Percentiles rank a stretch among this genome's conserved stretches.
These are phyloP conservation scores for Drosophila nebulosa DNA, from an alignment of 1,140 invertebrate genomes.

Conservation along the genomic window DNA sequence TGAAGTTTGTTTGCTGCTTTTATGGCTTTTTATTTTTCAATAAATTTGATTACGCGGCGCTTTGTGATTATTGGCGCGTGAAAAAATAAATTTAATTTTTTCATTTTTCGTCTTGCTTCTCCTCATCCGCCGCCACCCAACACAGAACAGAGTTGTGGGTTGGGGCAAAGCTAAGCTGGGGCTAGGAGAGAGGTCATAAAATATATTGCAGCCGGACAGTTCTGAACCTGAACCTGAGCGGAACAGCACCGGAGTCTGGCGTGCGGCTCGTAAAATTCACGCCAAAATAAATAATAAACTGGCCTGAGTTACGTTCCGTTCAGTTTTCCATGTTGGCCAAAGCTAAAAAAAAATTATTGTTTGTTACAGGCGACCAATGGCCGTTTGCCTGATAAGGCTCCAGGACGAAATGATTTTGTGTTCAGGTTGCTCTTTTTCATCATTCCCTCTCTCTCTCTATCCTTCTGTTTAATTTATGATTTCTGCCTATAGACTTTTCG, in stretches of 20 bases:
- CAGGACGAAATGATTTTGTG: neutral
- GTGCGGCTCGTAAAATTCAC: constrained; percentile 66
- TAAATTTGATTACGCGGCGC: constrained; percentile 78
- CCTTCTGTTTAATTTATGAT: constrained; percentile 64
- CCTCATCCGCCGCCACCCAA: neutral
- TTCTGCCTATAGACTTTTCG: constrained; percentile 36
- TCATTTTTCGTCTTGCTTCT: neutral
- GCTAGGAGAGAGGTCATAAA: constrained; percentile 41
- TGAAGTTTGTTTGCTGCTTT: constrained; percentile 25
- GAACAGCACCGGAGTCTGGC: constrained; percentile 17
- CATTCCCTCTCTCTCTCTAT: neutral
- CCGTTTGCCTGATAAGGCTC: constrained; percentile 48
- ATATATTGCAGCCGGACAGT: constrained; percentile 41
- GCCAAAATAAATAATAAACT: constrained; percentile 79
- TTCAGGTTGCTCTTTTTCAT: constrained; percentile 6
- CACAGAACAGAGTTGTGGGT: neutral
- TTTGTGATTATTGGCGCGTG: constrained; percentile 78
- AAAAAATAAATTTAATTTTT: constrained; percentile 76
- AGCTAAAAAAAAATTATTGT: constrained; percentile 6
- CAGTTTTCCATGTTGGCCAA: neutral
- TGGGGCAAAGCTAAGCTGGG: constrained; percentile 44
- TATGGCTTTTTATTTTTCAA: constrained; percentile 75
- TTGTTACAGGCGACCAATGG: constrained; percentile 37
- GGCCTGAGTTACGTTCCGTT: constrained; percentile 8
- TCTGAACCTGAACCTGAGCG: neutral